Evolutionary conservation across 2,797 vertebrate species (phyloP).

Genomic region (Pampus argenteus): DNA sequence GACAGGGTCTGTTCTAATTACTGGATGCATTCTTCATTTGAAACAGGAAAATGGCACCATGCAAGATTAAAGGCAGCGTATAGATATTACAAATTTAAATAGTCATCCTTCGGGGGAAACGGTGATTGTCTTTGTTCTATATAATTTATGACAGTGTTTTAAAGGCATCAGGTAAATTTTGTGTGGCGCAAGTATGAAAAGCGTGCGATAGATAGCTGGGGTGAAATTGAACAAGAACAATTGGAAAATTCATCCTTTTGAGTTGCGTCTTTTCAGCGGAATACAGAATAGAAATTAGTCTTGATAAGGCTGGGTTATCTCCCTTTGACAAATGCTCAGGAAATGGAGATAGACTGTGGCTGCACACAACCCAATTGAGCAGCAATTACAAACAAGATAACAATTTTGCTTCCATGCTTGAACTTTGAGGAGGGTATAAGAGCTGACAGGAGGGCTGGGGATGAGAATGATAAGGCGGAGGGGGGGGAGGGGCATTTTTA

Average conservation of each 20-base stretch:
- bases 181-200: constrained; percentile 26
- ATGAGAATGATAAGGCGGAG: constrained; percentile 45
- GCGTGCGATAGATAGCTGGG: constrained; percentile 4
- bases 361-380: constrained; percentile 48
- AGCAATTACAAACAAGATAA: constrained; percentile 89
- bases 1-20: constrained; percentile 77
- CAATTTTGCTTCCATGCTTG: constrained; percentile 81
- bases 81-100: constrained; percentile 66
- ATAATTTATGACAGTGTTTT: constrained; percentile 60
- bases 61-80: constrained; percentile 73
- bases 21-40: constrained; percentile 61
- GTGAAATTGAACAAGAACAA: constrained; percentile 55
- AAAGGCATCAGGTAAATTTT: constrained; percentile 49
- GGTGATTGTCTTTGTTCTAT: constrained; percentile 67
- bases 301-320: constrained; percentile 43
- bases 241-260: constrained; percentile 66
- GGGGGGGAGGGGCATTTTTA: constrained; percentile 72
- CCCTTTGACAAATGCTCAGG: constrained; percentile 63
- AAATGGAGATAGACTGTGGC: constrained; percentile 58
- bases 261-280: constrained; percentile 40
- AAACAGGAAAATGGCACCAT: constrained; percentile 55
- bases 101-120: constrained; percentile 51
- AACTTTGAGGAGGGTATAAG: constrained; percentile 82
- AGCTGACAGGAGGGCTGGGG: constrained; percentile 42
- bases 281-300: constrained; percentile 66